Conservation (phyloP, 92 coral and sea anemone species). For the Metridium senile region DNA sequence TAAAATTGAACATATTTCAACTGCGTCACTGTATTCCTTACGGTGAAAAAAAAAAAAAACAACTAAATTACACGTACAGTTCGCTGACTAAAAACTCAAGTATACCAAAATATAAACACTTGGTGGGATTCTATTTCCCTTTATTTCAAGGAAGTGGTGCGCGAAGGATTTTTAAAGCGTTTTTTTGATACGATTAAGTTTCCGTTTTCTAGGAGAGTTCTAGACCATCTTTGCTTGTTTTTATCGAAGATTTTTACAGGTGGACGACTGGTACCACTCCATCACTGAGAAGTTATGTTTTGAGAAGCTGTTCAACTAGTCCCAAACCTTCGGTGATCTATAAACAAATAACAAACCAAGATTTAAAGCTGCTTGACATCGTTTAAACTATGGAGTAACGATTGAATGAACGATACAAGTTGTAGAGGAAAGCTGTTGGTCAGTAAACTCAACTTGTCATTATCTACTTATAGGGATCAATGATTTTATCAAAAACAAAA, state of each 20-base stretch:
- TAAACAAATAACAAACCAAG: background rate
- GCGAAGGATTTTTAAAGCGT: background rate
- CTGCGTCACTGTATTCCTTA: no score
- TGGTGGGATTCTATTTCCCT: no score
- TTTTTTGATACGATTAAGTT: background rate
- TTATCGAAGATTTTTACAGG: background rate
- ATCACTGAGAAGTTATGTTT: background rate
- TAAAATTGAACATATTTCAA: no score
- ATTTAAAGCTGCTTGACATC: background rate
- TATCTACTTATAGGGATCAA: slow-evolving; percentile 1
- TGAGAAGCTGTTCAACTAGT: background rate
- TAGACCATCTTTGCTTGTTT: background rate
- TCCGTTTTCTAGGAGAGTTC: background rate
- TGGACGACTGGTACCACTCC: slow-evolving; percentile 8
- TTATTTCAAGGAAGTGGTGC: no score
- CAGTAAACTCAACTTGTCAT: background rate
- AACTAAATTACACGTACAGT: no score
- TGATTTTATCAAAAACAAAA: background rate
- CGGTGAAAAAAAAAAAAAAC: no score
- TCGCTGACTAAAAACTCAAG: no score
- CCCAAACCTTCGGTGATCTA: background rate
- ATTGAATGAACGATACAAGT: background rate
- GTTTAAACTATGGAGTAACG: background rate
- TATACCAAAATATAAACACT: no score
- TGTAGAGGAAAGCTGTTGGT: background rate